Evolutionary conservation across 2,113 vertebrate species (phyloP), one percentile per base, ranked within the genome.

Genomic region (Carassius carassius): DNA sequence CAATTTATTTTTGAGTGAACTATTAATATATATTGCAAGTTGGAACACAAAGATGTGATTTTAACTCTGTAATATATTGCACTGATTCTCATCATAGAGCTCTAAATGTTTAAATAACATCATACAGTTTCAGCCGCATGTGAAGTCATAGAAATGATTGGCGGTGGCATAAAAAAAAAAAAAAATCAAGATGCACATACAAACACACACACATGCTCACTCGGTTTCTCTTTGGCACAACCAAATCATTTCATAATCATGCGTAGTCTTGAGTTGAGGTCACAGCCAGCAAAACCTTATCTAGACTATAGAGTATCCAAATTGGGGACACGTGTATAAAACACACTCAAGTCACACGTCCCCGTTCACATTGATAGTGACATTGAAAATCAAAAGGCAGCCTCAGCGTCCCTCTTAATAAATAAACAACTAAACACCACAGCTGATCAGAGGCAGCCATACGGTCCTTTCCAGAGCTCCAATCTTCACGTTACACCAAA

Each of bases 291-390:
- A 84, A 32, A 32, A 16, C 2, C 63, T 65, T 3, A 25, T 65
- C 25, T 65, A 75, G 54, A 47, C 44, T 47, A 47, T 3, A 2
- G 37, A 41, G 37, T 41, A 8, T 41, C 7, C 37, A 41, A 41
- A 41, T 41, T 8, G 37, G 37, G 41, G 44, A 47, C 63, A 47
- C 10, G 2, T 12, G 12, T 12, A 47, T 47, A 12, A 47, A 47
- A 2, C 17, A 35, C 29, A 62, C 23, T 35, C 79, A 3, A 49
- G 17, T 29, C 62, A 35, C 29, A 0, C 14, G 32, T 44, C 80
- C 47, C 17, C 70, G 23, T 86, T 86, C 69, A 87, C 77, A 84
- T 58, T 75, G 56, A 79, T 70, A 35, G 5, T 32, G 29, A 83
- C 51, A 21, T 29, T 83, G 72, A 56, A 74, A 82, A 56, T 32